phyloP scores from a whole-genome alignment of 2,113 vertebrate species.

The Nymphicus hollandicus region DNA sequence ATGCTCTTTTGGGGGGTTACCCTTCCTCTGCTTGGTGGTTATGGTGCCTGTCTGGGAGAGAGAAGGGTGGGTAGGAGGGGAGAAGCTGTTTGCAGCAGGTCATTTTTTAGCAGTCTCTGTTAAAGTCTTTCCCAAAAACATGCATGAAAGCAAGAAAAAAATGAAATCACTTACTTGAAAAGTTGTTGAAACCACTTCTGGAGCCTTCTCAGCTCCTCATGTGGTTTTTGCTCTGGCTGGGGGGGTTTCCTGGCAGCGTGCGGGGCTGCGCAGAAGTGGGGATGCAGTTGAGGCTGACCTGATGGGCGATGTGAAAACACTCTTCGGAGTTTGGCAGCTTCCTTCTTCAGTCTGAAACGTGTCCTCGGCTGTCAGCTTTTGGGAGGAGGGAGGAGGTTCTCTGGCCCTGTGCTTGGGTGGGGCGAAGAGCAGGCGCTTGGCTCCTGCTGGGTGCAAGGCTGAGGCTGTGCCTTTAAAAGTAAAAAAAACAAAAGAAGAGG shows the following conservation, averaged over 20 bases:
- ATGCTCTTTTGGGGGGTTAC: neutral
- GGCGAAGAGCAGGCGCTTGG: neutral
- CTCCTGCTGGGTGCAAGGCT: neutral
- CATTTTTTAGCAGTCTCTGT: neutral
- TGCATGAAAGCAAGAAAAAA: neutral
- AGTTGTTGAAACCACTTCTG: neutral
- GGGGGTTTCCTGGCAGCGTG: neutral
- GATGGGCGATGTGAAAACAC: neutral
- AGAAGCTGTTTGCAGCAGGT: neutral
- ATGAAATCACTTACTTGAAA: constrained; percentile 41
- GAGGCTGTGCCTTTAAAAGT: constrained; percentile 23
- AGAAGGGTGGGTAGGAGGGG: neutral
- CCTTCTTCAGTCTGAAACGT: neutral
- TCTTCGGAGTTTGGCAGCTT: neutral
- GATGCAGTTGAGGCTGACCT: neutral
- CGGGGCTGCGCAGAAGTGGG: neutral
- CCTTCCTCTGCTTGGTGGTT: neutral
- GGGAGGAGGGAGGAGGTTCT: constrained; percentile 31
- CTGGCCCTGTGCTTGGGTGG: constrained; percentile 4
- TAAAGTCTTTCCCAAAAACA: neutral
- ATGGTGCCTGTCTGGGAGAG: neutral
- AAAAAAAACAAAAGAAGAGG: neutral
- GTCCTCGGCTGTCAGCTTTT: neutral
- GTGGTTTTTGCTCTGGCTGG: neutral
- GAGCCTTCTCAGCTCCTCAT: neutral